Base-by-base conservation (phyloP, 2,797 vertebrate species). In the Chelon labrosus region DNA sequence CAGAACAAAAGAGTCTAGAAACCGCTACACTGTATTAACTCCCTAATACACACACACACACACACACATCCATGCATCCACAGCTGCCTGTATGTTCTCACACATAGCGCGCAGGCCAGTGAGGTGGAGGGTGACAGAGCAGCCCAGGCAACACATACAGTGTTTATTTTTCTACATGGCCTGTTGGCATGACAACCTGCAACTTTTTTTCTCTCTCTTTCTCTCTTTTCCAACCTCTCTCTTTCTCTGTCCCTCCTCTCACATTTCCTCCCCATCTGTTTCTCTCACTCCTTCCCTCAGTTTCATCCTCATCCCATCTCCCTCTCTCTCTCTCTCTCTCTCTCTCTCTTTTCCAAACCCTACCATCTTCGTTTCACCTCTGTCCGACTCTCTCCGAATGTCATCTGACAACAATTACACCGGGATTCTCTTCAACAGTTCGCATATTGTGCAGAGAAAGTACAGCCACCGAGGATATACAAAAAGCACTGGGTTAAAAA, bases 381-480 rank as follows among this genome's bases (percentile, higher is more conserved):
- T 54, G 47, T 58, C 65, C 54, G 35, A 78, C 75, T 79, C 67
- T 53, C 59, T 46, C 31, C 31, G 58, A 70, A 66, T 58, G 86
- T 92, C 93, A 94, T 94, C 92, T 93, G 93, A 93, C 88, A 91
- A 86, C 80, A 79, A 94, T 94, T 95, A 92, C 12, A 14, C 16
- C 4, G 42, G 73, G 88, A 83, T 83, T 74, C 67, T 83, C 83
- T 54, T 79, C 84, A 56, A 78, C 79, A 84, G 73, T 75, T 79
- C 7, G 22, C 60, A 71, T 68, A 73, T 82, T 79, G 80, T 81
- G 76, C 55, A 35, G 70, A 60, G 54, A 13, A 68, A 74, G 75
- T 73, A 52, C 73, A 66, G 52, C 67, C 38, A 61, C 46, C 22
- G 25, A 38, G 38, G 68, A 77, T 56, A 56, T 78, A 70, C 53